Base-by-base conservation (phyloP, 2,888 invertebrate species). In the Apamea anceps region DNA sequence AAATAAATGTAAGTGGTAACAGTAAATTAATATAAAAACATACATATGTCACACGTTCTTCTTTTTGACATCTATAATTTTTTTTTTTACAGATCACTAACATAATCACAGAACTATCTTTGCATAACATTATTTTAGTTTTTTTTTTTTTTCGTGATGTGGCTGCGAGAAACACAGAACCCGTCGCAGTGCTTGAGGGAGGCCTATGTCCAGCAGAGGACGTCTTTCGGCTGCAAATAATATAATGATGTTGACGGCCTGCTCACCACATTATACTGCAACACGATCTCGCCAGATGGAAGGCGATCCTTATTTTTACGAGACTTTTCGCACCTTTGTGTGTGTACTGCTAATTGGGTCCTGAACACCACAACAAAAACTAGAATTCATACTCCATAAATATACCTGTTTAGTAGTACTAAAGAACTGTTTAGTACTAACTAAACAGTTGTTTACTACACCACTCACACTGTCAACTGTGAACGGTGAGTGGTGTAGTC, bases 331-430 rank as follows among this genome's bases (percentile, higher is more conserved):
- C 4, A 32, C 21, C 21, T 28, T n/a, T 37, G 12, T 6, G 28
- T 25, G 13, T 32, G 1, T 18, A 77, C 10, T 32, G 13, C 12
- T 25, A 48, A 32, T 65, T 21, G 8, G 3, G 0, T 32, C 13
- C 13, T 37, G 12, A 15, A 2, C 10, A 4, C 4, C 10, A 10
- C 6, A 32, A 82, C 45, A 63, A 82, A 37, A 68, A 68, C 18
- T 7, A 62, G 67, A 57, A 37, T 48, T 77, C 18, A 68, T 48
- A 13, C 48, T 48, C 13, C 13, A 66, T 78, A 81, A 77, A 77
- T 42, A 81, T n/a, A 3, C 1, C 12, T 42, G 70, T 42, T 81
- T 70, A 81, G 54, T 62, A n/a, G n/a, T n/a, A n/a, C n/a, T n/a
- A n/a, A n/a, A n/a, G n/a, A n/a, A n/a, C n/a, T n/a, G n/a, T n/a